Percentiles rank a stretch among this genome's conserved stretches.
These are phyloP conservation scores for Antennarius striatus DNA, from an alignment of 2,113 vertebrate genomes.

Conservation along the genomic window DNA sequence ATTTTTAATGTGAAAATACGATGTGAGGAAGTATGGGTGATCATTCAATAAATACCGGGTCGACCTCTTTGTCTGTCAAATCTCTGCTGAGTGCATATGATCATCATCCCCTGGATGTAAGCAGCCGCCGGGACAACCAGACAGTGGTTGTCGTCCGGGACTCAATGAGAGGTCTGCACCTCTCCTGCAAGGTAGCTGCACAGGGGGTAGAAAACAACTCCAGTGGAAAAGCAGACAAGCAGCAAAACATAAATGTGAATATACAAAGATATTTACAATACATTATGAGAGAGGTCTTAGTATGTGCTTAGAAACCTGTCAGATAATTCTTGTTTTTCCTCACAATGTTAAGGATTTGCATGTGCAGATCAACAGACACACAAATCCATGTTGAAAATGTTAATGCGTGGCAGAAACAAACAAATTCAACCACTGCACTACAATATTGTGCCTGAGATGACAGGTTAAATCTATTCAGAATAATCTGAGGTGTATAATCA, in stretches of 20 bases:
- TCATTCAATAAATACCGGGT: conserved; percentile 11
- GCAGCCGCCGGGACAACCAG: conserved; percentile 35
- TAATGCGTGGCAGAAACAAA: conserved; percentile 2
- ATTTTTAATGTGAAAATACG: too few species aligned
- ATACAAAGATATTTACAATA: not conserved
- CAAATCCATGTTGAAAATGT: conserved; percentile 4
- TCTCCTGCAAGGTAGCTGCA: conserved; percentile 7
- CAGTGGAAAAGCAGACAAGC: conserved; percentile 18
- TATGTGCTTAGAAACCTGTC: not conserved
- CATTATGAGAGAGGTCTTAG: not conserved
- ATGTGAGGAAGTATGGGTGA: too few species aligned
- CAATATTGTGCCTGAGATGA: conserved; percentile 39
- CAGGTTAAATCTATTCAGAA: conserved; percentile 43
- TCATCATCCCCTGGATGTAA: conserved; percentile 38
- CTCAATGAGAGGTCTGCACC: conserved; percentile 29
- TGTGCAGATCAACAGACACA: not conserved
- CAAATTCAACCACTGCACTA: not conserved
- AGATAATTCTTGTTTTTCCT: not conserved
- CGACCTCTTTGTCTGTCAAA: conserved; percentile 27
- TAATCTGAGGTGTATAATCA: conserved; percentile 48
- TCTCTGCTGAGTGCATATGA: conserved; percentile 33
- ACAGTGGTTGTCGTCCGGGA: conserved; percentile 40
- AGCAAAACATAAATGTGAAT: not conserved
- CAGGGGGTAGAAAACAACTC: conserved; percentile 15
- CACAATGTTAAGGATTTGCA: not conserved